phyloP scores from a whole-genome alignment of 2,797 vertebrate genomes.

The Cuculus canorus region DNA sequence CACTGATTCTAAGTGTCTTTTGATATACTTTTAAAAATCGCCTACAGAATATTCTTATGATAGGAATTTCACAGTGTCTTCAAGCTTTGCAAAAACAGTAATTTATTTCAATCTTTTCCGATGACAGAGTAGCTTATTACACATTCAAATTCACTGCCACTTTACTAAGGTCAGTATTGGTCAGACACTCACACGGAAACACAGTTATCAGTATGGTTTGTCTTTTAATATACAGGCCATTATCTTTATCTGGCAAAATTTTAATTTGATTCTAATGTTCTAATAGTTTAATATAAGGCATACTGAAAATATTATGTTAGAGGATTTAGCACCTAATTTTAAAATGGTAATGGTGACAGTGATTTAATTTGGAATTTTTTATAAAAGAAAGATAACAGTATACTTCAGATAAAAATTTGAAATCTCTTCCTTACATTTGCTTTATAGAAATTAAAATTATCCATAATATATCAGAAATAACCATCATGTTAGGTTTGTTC shows the following conservation, averaged over 20 bases:
- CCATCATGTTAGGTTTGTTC: not conserved
- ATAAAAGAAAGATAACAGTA: not conserved
- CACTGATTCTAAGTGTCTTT: not conserved
- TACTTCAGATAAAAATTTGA: not conserved
- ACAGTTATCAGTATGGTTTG: not conserved
- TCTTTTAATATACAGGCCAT: not conserved
- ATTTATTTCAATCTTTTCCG: not conserved
- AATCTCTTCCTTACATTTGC: not conserved
- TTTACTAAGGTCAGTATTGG: not conserved
- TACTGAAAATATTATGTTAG: not conserved
- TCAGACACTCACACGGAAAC: not conserved
- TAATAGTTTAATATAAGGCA: not conserved
- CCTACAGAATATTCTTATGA: not conserved
- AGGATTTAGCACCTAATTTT: not conserved
- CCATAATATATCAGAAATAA: not conserved
- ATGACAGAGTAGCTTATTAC: not conserved
- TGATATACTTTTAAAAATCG: not conserved
- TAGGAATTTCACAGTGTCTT: conserved; percentile 11
- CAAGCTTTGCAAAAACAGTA: conserved; percentile 7
- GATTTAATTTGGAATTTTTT: not conserved
- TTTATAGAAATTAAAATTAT: not conserved
- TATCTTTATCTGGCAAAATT: not conserved
- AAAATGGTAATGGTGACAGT: not conserved
- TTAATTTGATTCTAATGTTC: not conserved
- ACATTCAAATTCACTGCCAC: not conserved